Evolutionary conservation across 1,140 invertebrate genomes (phyloP).

Genomic region (Pomacea maculata): DNA sequence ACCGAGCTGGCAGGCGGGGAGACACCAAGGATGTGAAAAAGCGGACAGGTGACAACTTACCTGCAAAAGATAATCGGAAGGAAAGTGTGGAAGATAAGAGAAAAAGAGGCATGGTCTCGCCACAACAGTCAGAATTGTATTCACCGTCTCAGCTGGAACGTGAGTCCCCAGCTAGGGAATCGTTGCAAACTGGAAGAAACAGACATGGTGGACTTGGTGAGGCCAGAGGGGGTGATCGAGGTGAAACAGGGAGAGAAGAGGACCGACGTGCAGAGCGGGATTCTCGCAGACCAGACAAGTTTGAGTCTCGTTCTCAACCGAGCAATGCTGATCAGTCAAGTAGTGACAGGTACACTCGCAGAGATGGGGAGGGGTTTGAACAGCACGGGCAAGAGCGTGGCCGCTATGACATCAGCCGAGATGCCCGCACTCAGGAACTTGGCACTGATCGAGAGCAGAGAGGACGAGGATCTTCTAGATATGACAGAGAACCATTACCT

Average conservation of each 20-base stretch:
- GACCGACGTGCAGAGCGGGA: not conserved
- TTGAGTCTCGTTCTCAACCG: slow-evolving; percentile 12
- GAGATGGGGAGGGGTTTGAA: slow-evolving; percentile 9
- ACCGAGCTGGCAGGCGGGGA: too few relatives aligned
- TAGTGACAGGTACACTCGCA: slow-evolving; percentile 2
- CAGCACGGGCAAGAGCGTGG: slow-evolving; percentile 15
- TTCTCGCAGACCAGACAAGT: slow-evolving; percentile 2
- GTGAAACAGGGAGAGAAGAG: not conserved
- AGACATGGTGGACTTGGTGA: slow-evolving; percentile 7
- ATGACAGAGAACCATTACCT: slow-evolving; percentile 1
- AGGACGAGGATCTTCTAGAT: not conserved
- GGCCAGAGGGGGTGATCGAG: not conserved
- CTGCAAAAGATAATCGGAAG: slow-evolving; percentile 5
- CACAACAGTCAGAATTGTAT: slow-evolving; percentile 7
- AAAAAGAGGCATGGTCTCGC: not conserved
- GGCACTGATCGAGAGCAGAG: not conserved
- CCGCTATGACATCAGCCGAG: slow-evolving; percentile 1
- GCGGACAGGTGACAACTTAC: not conserved
- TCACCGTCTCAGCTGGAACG: slow-evolving; percentile 19
- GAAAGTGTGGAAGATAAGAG: not conserved
- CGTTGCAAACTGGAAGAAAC: not conserved
- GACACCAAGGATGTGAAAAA: not conserved
- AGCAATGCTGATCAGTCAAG: not conserved
- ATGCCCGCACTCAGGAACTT: not conserved
- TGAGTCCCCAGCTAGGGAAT: not conserved